phyloP scores from a whole-genome alignment of 30 jellyfish, hydroid and myxozoan genomes.

The Cassiopea xamachana region DNA sequence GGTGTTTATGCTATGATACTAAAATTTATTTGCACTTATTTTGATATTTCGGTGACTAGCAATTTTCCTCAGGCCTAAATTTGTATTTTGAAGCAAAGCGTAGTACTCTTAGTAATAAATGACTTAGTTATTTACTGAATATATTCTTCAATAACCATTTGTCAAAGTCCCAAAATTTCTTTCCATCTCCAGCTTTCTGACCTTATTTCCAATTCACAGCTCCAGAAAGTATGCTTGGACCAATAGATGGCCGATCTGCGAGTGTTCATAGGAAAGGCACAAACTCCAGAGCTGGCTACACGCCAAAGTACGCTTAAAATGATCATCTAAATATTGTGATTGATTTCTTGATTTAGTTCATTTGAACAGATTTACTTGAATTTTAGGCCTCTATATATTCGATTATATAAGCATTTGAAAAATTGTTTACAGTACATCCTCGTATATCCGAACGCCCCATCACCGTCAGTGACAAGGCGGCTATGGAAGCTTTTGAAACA shows the following conservation, averaged over 20 bases:
- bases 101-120: no score
- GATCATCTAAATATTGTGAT: background rate
- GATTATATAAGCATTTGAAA: background rate
- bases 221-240: slow-evolving; percentile 93
- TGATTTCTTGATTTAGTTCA: background rate
- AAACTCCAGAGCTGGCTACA: slow-evolving; percentile 45
- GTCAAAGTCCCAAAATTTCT: background rate
- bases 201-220: slow-evolving; percentile 32
- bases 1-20: no score
- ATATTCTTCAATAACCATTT: no score
- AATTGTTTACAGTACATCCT: no score
- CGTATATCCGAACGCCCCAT: no score
- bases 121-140: no score
- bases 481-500: background rate
- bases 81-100: no score
- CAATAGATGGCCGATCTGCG: slow-evolving; percentile 55
- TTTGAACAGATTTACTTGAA: background rate
- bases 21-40: no score
- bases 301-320: slow-evolving; percentile 71
- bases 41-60: no score
- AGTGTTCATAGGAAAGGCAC: slow-evolving; percentile 58
- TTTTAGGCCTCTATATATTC: background rate
- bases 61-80: no score
- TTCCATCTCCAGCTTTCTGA: background rate
- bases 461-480: background rate